Percentiles rank a stretch among this genome's conserved stretches.
Conservation (phyloP, 2,797 vertebrate genomes). For the Allobates femoralis region DNA sequence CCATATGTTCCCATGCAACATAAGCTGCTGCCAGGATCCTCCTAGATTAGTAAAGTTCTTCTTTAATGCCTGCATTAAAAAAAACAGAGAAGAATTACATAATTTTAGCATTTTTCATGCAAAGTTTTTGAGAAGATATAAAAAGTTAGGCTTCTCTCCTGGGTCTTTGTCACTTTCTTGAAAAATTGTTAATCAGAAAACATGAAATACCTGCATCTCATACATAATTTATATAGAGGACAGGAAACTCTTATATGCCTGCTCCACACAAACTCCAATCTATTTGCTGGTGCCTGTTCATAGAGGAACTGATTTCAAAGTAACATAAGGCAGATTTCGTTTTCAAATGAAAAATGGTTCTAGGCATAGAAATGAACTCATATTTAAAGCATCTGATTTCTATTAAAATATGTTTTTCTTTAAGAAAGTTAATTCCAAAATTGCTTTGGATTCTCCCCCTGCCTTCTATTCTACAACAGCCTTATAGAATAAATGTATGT, state of each 20-base stretch:
- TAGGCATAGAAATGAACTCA: slow-evolving; percentile 5
- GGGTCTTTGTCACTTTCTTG: background rate
- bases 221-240: slow-evolving; percentile 21
- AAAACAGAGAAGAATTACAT: background rate
- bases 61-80: too few species aligned
- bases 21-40: too few species aligned
- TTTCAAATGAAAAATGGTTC: background rate
- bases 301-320: background rate
- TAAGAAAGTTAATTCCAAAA: slow-evolving; percentile 12
- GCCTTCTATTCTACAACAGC: background rate
- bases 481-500: background rate
- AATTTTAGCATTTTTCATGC: background rate
- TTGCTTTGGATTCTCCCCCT: background rate
- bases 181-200: background rate
- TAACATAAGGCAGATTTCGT: slow-evolving; percentile 16
- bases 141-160: background rate
- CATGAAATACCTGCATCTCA: slow-evolving; percentile 23
- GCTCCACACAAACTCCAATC: background rate
- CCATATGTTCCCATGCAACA: too few species aligned
- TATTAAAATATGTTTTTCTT: slow-evolving; percentile 3
- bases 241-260: slow-evolving; percentile 7
- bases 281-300: slow-evolving; percentile 1
- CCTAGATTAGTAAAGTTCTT: too few species aligned
- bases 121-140: background rate
- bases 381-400: slow-evolving; percentile 32